Base-by-base conservation (phyloP, 2,113 vertebrate species). In the Equus przewalskii region DNA sequence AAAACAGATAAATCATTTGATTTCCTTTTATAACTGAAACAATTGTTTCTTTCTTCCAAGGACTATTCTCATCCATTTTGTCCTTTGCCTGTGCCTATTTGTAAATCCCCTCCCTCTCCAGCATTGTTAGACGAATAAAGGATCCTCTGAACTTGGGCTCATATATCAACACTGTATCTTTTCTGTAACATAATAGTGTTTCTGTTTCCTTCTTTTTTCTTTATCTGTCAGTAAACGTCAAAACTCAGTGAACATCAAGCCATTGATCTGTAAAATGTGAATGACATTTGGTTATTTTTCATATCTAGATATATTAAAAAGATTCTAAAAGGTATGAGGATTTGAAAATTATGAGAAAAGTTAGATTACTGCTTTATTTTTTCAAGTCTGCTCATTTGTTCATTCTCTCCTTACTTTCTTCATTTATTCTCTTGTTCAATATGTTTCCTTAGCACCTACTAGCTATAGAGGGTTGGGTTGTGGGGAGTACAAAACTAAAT, bases 261-360 rank as follows among this genome's bases (percentile, higher is more conserved):
- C 44, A 79, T 60, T 70, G 13, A 13, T 87, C 51, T 94, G 12
- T 94, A 76, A 88, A 81, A 88, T 58, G 21, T 81, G 41, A 96
- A 62, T 60, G 65, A 12, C 1, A 44, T 95, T 93, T 82, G 26
- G 10, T 72, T 83, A 64, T 54, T 96, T 97, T 89, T 93, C 19
- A 41, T 33, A 76, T 69, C 30, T 87, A 60, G 33, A 83, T 86
- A 46, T 72, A 36, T n/a, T 82, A 49, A 76, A 76, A 89, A 73
- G 30, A 64, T 33, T 83, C 14, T 87, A 78, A 91, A 80, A 89
- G 21, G 3, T 44, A 56, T 33, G 18, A 87, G 2, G 3, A 56
- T 83, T 80, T 93, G 41, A 26, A 92, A 97, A 83, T 82, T 44
- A 44, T 78, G 7, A 49, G 28, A 89, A 93, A 65, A 6, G 18